Evolutionary conservation across 2,888 invertebrate species (phyloP), one percentile per base, ranked within the genome.

Genomic region (Napeogenes inachia): DNA sequence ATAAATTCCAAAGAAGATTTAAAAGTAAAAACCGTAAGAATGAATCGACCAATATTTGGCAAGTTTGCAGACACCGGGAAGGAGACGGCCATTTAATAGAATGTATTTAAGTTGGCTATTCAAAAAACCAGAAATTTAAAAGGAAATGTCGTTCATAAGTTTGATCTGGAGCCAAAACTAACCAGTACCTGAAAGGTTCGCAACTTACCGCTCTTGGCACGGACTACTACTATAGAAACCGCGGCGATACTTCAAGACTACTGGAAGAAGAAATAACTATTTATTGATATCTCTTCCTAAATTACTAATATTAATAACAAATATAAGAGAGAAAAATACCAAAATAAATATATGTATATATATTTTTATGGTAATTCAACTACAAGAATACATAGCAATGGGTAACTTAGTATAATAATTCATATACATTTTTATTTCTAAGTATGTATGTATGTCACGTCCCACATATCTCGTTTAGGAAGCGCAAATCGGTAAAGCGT

Each of bases 111-210:
- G 64, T 70, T 75, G 64, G 62, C 66, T 68, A 67, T 72, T 68
- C 68, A 68, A 75, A 71, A 73, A 74, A 70, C 66, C 60, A 68
- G 69, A 68, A 70, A 67, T 68, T 70, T 66, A 67, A 71, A 71
- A 72, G 73, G 70, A 75, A 75, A 72, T 62, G 69, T 68, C 73
- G 69, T 66, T 74, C 74, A 73, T 75, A 74, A 75, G 69, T 74
- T 74, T 75, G 72, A 75, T 72, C 71, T 62, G 70, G 71, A 74
- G 74, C 74, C 74, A 75, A 75, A 69, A 74, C 73, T 74, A 74
- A 72, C 73, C 71, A 70, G 63, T 73, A 75, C 75, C 75, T 75
- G 74, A 71, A 73, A 74, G 71, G 68, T 70, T 71, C 68, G 67
- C 71, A 69, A 72, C 70, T 73, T 71, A 69, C 65, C 66, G 68